Evolutionary conservation across 2,888 invertebrate genomes (phyloP).

Genomic region (Catocala fraxini): DNA sequence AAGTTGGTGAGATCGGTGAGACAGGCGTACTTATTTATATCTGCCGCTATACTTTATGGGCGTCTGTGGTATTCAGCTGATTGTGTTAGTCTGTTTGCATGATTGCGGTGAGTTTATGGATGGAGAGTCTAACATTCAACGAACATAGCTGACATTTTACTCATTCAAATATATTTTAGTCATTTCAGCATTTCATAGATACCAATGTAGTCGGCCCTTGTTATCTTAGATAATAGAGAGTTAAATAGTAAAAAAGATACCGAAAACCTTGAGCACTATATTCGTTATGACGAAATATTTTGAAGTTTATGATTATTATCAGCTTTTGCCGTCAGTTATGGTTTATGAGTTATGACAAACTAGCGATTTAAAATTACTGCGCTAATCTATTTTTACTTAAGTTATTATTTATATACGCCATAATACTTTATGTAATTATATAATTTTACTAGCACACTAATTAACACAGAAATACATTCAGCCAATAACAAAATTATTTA

Average conservation of each 20-base stretch:
- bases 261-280: constrained; percentile 18
- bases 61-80: constrained; percentile 73
- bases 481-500: no score
- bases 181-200: neutral
- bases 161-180: constrained; percentile 8
- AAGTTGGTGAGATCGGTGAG: constrained; percentile 66
- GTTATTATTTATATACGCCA: no score
- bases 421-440: no score
- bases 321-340: neutral
- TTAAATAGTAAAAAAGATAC: constrained; percentile 5
- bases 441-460: no score
- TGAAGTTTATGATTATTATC: constrained; percentile 7
- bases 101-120: constrained; percentile 60
- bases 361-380: no score
- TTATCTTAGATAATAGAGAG: constrained; percentile 5
- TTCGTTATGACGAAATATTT: constrained; percentile 8
- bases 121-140: constrained; percentile 50
- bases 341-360: no score
- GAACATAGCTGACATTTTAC: constrained; percentile 49
- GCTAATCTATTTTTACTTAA: no score
- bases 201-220: neutral
- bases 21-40: constrained; percentile 74
- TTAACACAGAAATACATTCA: no score
- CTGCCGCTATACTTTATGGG: constrained; percentile 65
- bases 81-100: constrained; percentile 75